phyloP scores from a whole-genome alignment of 1,140 invertebrate genomes.

The Popillia japonica region DNA sequence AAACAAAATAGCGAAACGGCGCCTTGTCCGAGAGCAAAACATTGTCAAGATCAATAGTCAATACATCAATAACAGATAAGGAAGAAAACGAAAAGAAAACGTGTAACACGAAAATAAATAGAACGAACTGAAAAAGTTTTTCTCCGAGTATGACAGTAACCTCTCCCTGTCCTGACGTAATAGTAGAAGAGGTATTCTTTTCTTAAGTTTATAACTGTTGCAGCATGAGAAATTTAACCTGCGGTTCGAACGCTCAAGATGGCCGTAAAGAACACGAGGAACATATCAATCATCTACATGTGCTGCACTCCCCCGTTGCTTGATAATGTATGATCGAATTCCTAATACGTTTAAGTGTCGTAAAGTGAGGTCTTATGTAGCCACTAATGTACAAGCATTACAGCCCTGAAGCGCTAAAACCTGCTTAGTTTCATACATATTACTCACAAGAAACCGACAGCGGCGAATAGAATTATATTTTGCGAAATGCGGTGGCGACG shows the following conservation, averaged over 20 bases:
- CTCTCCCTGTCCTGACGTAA: neutral
- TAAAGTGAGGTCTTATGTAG: slow-evolving; percentile 1
- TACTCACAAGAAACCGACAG: neutral
- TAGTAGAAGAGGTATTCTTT: too few species aligned
- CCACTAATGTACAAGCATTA: slow-evolving; percentile 4
- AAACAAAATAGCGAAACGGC: slow-evolving; percentile 13
- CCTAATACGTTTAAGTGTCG: slow-evolving; percentile 11
- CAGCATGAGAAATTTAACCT: slow-evolving; percentile 25
- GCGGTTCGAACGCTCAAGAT: neutral
- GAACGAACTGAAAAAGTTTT: too few species aligned
- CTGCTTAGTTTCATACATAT: neutral
- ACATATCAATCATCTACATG: slow-evolving; percentile 34
- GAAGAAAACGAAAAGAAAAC: neutral
- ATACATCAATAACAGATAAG: slow-evolving; percentile 24
- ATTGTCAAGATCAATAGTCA: slow-evolving; percentile 14
- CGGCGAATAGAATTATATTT: too few species aligned
- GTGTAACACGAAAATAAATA: neutral
- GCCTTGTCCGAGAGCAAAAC: slow-evolving; percentile 22
- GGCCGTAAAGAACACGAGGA: slow-evolving; percentile 26
- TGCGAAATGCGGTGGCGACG: too few species aligned
- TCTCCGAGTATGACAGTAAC: neutral
- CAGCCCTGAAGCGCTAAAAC: neutral
- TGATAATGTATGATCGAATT: slow-evolving; percentile 17
- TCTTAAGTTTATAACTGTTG: slow-evolving; percentile 37
- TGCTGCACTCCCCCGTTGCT: neutral